Evolutionary conservation across 2,797 vertebrate species (phyloP), one percentile per base, ranked within the genome.

Genomic region (Xiphorhynchus erythropygius): DNA sequence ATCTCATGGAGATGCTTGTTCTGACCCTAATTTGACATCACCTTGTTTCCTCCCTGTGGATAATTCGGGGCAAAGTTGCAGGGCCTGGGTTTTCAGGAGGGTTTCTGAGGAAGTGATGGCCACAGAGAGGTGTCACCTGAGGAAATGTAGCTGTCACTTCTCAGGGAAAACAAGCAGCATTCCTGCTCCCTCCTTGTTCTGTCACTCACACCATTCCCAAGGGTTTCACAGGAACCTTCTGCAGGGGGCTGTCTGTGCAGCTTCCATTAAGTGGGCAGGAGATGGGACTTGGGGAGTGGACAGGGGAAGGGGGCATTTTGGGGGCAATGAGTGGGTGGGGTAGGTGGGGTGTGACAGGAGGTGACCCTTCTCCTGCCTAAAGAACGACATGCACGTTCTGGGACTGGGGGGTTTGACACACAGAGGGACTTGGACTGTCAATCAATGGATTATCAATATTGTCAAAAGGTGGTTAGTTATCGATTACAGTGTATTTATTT

Each of bases 371-470:
- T 49, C 41, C 46, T 39, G 64, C 32, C 62, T 68, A 44, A 44
- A 3, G 71, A 33, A 0, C 21, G 59, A 11, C 56, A 25, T 23
- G n/a, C 22, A 12, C 0, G 0, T 10, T 42, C 6, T 11, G 30
- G 30, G 25, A 28, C 7, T 69, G 86, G 27, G 27, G 2, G 35
- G 87, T 86, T 59, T 49, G 70, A 24, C 42, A 10, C 11, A 3
- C 16, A 18, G 37, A 42, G 52, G 15, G 56, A 28, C 25, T 68
- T 33, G 30, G 11, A 5, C 46, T 46, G 46, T 46, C 46, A 46
- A 47, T 52, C 47, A 76, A 67, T 47, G 88, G 23, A 49, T 88
- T 55, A 33, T 88, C 50, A n/a, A 0, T 81, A 81, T 59, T 90
- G 25, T 52, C 8, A 2, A 47, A 80, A 85, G 64, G 49, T 65